These are phyloP conservation scores for Caprella mutica DNA, from an alignment of 2,888 invertebrate genomes.

Conservation along the genomic window DNA sequence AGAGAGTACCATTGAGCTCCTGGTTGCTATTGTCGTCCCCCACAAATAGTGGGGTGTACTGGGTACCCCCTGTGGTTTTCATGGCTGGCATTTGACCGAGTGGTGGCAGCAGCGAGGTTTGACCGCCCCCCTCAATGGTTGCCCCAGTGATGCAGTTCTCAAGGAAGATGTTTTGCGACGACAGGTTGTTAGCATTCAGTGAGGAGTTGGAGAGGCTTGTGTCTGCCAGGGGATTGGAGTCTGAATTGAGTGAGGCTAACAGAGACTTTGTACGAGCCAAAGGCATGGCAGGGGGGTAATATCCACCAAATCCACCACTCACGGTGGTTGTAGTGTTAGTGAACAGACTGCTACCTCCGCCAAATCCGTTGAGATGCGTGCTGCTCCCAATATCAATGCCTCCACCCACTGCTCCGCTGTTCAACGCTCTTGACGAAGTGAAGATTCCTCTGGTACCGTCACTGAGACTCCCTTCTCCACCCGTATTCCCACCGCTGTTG, in stretches of 20 bases:
- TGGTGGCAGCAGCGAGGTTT: constrained; percentile 21
- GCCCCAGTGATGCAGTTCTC: too few relatives aligned
- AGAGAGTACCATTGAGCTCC: constrained; percentile 19
- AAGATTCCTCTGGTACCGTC: too few relatives aligned
- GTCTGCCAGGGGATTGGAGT: constrained; percentile 11
- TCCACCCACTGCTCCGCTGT: constrained; percentile 8
- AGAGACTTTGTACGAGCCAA: constrained; percentile 42
- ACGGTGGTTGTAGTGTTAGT: too few relatives aligned
- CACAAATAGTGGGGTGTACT: constrained; percentile 30
- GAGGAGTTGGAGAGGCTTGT: constrained; percentile 14
- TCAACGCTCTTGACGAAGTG: constrained; percentile 22
- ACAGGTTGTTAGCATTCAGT: constrained; percentile 20
- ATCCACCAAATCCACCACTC: too few relatives aligned
- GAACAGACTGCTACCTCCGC: too few relatives aligned
- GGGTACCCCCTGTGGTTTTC: constrained; percentile 26
- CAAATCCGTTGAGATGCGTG: neutral
- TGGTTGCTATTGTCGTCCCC: constrained; percentile 30
- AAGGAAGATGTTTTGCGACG: too few relatives aligned
- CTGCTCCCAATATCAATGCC: neutral
- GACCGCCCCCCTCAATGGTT: neutral
- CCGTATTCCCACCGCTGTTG: too few relatives aligned
- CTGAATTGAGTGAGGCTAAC: constrained; percentile 41
- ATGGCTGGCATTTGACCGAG: constrained; percentile 23
- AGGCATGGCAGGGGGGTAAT: constrained; percentile 40
- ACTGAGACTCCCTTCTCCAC: too few relatives aligned